These are phyloP conservation scores for Drosophila ambigua DNA, from an alignment of 1,140 invertebrate species.

Conservation along the genomic window DNA sequence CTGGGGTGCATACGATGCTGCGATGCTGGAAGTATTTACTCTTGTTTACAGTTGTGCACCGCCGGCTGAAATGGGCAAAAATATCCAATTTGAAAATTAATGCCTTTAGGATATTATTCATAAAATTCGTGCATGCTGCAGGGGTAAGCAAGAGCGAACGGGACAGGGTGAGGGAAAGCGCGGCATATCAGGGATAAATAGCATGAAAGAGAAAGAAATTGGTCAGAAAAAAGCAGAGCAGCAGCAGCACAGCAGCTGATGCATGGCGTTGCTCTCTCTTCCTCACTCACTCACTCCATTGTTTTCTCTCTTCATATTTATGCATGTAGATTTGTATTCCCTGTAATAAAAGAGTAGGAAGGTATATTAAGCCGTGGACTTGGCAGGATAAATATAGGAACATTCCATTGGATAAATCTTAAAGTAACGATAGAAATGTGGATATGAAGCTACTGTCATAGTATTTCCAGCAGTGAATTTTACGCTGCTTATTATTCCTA, in stretches of 20 bases:
- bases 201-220: conserved; percentile 22
- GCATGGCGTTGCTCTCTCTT: conserved; percentile 26
- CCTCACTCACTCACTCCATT: conserved; percentile 7
- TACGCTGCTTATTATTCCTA: too few relatives aligned
- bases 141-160: conserved; percentile 17
- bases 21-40: conserved; percentile 54
- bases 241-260: conserved; percentile 45
- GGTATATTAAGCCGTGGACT: too few relatives aligned
- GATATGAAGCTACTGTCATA: too few relatives aligned
- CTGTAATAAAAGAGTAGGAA: too few relatives aligned
- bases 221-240: conserved; percentile 40
- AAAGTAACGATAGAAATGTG: too few relatives aligned
- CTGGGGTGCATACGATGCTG: conserved; percentile 8
- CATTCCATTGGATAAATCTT: too few relatives aligned
- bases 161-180: neutral
- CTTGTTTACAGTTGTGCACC: conserved; percentile 75
- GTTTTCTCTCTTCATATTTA: conserved; percentile 46
- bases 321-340: conserved; percentile 53
- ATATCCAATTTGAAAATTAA: conserved; percentile 82
- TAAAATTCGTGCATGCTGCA: conserved; percentile 61
- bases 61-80: conserved; percentile 73
- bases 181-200: conserved; percentile 16
- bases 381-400: too few relatives aligned
- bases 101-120: conserved; percentile 81
- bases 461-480: too few relatives aligned